Base-by-base conservation (phyloP, 2,888 invertebrate species). In the Ectemnius continuus region DNA sequence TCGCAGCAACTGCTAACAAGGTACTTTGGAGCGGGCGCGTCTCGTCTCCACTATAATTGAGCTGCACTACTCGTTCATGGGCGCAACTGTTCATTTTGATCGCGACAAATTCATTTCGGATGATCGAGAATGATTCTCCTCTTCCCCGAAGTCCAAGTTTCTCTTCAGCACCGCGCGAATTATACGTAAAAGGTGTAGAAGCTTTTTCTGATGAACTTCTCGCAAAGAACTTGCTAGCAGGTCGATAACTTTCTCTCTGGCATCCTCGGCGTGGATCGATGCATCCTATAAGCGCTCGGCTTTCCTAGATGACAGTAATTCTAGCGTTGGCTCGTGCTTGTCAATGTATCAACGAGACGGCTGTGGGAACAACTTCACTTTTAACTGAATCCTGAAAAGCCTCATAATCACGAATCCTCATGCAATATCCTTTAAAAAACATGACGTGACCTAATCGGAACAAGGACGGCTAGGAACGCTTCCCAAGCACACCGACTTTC, bases 171-270 rank as follows among this genome's bases (percentile, higher is more conserved):
- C 8, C 36, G 36, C 11, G 26, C 14, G n/a, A 61, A 57, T 5
- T 5, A 18, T 14, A 46, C 8, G 6, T 11, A 58, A 62, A 26
- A 20, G 36, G 14, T n/a, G 60, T 16, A 8, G 4, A 18, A n/a
- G 16, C 26, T 68, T 62, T 23, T 46, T 64, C 83, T 82, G 83
- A 86, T 84, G 85, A 84, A 85, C 84, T 83, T 75, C 79, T 79
- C 79, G 78, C 71, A 66, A 73, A 67, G 57, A 52, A 52, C 52
- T 52, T 67, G 6, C 11, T 36, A 75, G 85, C 86, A 86, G 87
- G 81, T 82, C 84, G 85, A 77, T 79, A 86, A 88, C 89, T 90
- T 90, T 89, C 90, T 88, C 89, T 86, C 84, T 16, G 36, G 83
- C 73, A 79, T 86, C 86, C 85, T 86, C 87, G 84, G 80, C 76